phyloP scores from a whole-genome alignment of 2,888 invertebrate species.

The Neoitamus cyanurus region DNA sequence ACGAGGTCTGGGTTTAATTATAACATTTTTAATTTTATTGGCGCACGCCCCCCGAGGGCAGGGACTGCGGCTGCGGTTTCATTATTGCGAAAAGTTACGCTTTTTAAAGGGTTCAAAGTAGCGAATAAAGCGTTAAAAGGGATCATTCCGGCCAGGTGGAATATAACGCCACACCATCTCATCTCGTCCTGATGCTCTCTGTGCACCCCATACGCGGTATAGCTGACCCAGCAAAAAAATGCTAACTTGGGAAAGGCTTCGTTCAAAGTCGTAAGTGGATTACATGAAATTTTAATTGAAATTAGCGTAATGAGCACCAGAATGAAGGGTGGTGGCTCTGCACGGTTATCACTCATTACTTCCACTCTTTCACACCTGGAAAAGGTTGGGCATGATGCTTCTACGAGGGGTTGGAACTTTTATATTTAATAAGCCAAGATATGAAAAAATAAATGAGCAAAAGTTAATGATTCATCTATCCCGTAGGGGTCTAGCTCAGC shows the following conservation, averaged over 20 bases:
- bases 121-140: conserved; percentile 11
- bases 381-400: neutral
- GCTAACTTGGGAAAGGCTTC: neutral
- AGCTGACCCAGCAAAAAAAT: neutral
- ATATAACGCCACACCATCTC: neutral
- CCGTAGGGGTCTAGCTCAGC: no score
- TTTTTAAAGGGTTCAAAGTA: conserved; percentile 13
- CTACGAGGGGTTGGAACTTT: neutral
- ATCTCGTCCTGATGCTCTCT: neutral
- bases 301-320: neutral
- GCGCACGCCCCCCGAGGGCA: neutral
- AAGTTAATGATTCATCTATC: no score
- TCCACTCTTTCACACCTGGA: neutral
- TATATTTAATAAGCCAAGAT: neutral
- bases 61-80: conserved; percentile 4
- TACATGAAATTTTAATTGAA: neutral
- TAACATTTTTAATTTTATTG: conserved; percentile 36
- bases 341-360: neutral
- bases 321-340: neutral
- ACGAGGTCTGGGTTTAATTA: conserved; percentile 19
- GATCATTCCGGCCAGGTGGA: neutral
- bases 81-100: conserved; percentile 33
- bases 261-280: conserved; percentile 1
- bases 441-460: neutral
- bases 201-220: neutral